These are phyloP conservation scores for Ondatra zibethicus DNA, from an alignment of 2,113 vertebrate genomes.

Conservation along the genomic window DNA sequence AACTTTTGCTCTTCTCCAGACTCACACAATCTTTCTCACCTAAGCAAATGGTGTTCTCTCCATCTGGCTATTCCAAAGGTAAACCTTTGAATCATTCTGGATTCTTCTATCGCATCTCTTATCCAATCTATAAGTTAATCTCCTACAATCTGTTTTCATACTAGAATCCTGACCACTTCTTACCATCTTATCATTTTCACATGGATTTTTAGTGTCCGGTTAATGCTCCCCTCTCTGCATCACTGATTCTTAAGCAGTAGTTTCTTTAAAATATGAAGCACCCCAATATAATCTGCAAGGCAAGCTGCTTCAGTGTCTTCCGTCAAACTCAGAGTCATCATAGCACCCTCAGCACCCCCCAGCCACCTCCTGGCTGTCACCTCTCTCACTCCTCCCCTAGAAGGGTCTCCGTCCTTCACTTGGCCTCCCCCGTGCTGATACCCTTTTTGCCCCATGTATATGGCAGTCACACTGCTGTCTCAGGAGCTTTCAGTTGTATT, in stretches of 20 bases:
- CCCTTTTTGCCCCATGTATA: background rate
- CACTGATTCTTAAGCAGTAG: background rate
- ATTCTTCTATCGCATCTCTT: background rate
- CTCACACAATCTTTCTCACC: background rate
- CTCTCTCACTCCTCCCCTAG: background rate
- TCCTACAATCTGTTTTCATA: background rate
- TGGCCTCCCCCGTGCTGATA: background rate
- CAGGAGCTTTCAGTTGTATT: background rate
- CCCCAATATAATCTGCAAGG: background rate
- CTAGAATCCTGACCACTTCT: background rate
- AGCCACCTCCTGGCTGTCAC: background rate
- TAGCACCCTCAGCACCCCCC: background rate
- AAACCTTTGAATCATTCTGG: background rate
- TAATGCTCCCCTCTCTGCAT: background rate
- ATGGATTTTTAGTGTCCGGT: background rate
- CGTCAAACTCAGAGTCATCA: background rate
- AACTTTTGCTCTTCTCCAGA: background rate
- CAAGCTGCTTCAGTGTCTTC: background rate
- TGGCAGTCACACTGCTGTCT: background rate
- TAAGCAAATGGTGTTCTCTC: background rate
- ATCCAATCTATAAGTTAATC: background rate
- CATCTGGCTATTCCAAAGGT: background rate
- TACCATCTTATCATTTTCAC: background rate
- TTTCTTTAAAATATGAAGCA: background rate
- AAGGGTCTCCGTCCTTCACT: background rate